Evolutionary conservation across 2,113 vertebrate species (phyloP).

Genomic region (Taxidea taxus): DNA sequence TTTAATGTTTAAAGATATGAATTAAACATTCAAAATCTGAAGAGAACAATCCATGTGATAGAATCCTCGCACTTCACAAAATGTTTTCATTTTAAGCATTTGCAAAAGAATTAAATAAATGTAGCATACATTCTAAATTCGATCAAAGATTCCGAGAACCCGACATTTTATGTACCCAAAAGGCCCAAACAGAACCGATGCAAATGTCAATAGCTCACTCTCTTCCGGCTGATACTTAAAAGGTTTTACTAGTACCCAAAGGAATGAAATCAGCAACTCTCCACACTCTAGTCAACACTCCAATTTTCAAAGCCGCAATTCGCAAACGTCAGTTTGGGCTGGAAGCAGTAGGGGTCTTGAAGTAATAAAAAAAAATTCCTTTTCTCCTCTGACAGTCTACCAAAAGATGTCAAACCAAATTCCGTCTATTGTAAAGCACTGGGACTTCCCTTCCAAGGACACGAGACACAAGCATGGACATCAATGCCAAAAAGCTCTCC

Average conservation of each 20-base stretch:
- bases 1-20: conserved; percentile 61
- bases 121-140: conserved; percentile 61
- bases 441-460: conserved; percentile 57
- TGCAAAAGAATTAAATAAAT: conserved; percentile 63
- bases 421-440: conserved; percentile 40
- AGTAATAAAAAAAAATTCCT: conserved; percentile 40
- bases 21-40: conserved; percentile 65
- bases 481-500: conserved; percentile 39
- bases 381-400: conserved; percentile 42
- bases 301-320: conserved; percentile 70
- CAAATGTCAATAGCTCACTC: conserved; percentile 47
- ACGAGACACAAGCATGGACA: background rate
- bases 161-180: conserved; percentile 60
- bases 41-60: conserved; percentile 56
- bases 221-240: conserved; percentile 57
- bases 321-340: conserved; percentile 54
- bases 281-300: conserved; percentile 61
- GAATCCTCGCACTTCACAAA: conserved; percentile 50
- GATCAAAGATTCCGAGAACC: conserved; percentile 53
- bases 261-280: conserved; percentile 67
- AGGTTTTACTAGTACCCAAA: conserved; percentile 69
- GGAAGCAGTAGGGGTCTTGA: conserved; percentile 28
- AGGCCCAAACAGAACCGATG: conserved; percentile 62
- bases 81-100: conserved; percentile 63
- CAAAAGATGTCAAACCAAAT: conserved; percentile 67